Evolutionary conservation across 2,113 vertebrate species (phyloP).

Genomic region (Protomyctophum bolini): DNA sequence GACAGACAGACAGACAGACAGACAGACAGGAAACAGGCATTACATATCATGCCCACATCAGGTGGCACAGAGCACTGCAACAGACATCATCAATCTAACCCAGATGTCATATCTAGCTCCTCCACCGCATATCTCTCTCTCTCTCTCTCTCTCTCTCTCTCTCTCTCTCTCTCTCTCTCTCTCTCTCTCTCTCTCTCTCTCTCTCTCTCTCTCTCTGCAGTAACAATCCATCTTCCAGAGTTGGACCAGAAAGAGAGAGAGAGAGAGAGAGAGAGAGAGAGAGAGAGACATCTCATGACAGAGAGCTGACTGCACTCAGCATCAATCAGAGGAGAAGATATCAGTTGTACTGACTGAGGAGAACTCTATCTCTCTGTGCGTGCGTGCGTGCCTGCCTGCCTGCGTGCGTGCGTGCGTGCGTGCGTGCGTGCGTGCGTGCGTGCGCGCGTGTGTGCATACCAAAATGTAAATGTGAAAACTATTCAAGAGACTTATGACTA

Average conservation of each 20-base stretch:
- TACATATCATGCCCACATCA: constrained; percentile 66
- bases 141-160: constrained; percentile 40
- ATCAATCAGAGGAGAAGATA: constrained; percentile 46
- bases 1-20: constrained; percentile 35
- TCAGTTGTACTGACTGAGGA: constrained; percentile 17
- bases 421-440: no score
- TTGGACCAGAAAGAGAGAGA: constrained; percentile 26
- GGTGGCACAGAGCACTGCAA: constrained; percentile 56
- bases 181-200: constrained; percentile 9
- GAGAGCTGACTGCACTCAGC: constrained; percentile 19
- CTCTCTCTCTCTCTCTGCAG: constrained; percentile 32
- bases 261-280: constrained; percentile 23
- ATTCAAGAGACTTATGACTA: no score
- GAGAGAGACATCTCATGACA: constrained; percentile 25
- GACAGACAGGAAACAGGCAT: constrained; percentile 63
- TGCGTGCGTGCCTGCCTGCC: not conserved
- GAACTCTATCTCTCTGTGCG: not conserved
- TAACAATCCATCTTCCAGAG: constrained; percentile 56
- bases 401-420: not conserved
- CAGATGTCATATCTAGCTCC: constrained; percentile 63
- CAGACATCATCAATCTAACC: constrained; percentile 71
- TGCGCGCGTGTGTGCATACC: not conserved
- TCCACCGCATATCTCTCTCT: constrained; percentile 45
- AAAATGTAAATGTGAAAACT: no score
- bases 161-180: constrained; percentile 36